phyloP scores from a whole-genome alignment of 2,888 invertebrate genomes.

The Drosophila prolongata region DNA sequence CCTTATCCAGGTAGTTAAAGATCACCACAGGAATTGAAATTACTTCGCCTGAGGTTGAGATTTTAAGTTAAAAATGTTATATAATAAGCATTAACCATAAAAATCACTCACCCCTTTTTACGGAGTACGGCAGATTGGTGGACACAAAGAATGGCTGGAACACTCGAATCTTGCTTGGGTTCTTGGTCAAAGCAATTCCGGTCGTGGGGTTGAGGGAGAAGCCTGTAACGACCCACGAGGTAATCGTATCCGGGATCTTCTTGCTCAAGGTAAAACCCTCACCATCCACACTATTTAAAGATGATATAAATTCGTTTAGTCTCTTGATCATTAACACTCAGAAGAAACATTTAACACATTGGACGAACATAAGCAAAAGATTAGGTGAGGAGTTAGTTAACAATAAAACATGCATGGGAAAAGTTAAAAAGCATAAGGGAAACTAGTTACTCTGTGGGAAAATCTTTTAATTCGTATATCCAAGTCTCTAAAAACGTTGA shows the following conservation, averaged over 20 bases:
- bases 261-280: conserved; percentile 81
- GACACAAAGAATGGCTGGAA: conserved; percentile 94
- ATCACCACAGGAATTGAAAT: conserved; percentile 94
- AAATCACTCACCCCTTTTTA: conserved; percentile 92
- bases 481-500: conserved; percentile 25
- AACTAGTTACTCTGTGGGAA: neutral
- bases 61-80: no score
- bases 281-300: conserved; percentile 62
- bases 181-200: conserved; percentile 91
- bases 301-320: neutral
- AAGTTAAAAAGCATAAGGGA: conserved; percentile 15
- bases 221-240: conserved; percentile 93
- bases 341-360: neutral
- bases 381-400: conserved; percentile 7
- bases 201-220: conserved; percentile 91
- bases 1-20: conserved; percentile 93
- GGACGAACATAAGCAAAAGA: conserved; percentile 4
- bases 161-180: conserved; percentile 89
- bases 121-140: conserved; percentile 94
- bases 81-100: neutral
- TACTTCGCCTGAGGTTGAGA: conserved; percentile 89
- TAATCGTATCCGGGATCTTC: conserved; percentile 92
- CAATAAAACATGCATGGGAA: conserved; percentile 18
- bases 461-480: conserved; percentile 12
- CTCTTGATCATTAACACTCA: neutral